Base-by-base conservation (phyloP, 2,797 vertebrate species). In the Euphonia xanthogaster region DNA sequence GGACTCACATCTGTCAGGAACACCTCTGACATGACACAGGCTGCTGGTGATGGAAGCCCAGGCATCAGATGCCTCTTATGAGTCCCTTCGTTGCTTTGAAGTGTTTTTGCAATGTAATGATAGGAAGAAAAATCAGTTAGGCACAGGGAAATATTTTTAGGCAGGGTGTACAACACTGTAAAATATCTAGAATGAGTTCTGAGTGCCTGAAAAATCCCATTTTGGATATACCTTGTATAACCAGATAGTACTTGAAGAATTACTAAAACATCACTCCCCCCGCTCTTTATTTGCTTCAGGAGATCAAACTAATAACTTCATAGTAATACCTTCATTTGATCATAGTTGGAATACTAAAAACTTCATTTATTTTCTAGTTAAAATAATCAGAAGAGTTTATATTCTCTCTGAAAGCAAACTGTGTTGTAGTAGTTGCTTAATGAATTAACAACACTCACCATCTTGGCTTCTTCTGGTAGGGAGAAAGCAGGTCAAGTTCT, bases 181-280 rank as follows among this genome's bases (percentile, higher is more conserved):
- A 51, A 88, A 23, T 92, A 97, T 95, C 96, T 94, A 47, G 51
- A 70, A 90, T 94, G 40, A 40, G 6, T 60, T 88, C 47, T 39
- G 40, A 76, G 19, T 18, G 57, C 37, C 68, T 91, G 71, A 75
- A 96, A 94, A 48, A 96, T 88, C 14, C 14, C 72, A 4, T 92
- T 87, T 74, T 88, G 79, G 58, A 96, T 51, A n/a, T 44, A 90
- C 16, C 67, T 95, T 76, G 84, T 50, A 30, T 96, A 97, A 28
- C 90, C 75, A 39, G 77, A 96, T 7, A 95, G 88, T 37, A 96
- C 81, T 85, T 97, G 94, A 23, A 98, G 75, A 72, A 97, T n/a
- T 3, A 96, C 92, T 30, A 86, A 95, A 17, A 91, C 18, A 17
- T 95, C 23, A 37, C 88, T 95, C 78, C 47, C 74, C 8, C 72